Conservation (phyloP, 2,888 invertebrate genomes). For the Catonia carolina region DNA sequence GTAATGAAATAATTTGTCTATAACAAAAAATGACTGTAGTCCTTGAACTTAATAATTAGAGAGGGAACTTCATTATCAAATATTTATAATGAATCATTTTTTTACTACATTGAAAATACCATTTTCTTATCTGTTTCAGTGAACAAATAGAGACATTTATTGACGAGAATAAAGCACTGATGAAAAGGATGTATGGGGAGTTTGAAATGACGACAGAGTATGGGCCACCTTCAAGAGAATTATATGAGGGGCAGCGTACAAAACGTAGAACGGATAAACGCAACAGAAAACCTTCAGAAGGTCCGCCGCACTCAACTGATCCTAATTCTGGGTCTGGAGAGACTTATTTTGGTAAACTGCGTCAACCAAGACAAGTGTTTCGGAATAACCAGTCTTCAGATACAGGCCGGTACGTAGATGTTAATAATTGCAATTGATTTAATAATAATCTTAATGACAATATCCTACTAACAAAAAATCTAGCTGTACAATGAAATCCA, state of each 20-base stretch:
- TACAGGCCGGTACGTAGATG: conserved; percentile 46
- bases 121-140: conserved; percentile 44
- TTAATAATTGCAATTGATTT: background rate
- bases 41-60: too few species aligned
- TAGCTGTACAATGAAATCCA: too few species aligned
- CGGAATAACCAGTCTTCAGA: conserved; percentile 45
- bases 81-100: too few species aligned
- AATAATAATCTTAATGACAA: too few species aligned
- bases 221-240: conserved; percentile 46
- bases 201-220: conserved; percentile 59
- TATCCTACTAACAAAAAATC: too few species aligned
- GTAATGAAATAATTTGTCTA: too few species aligned
- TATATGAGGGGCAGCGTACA: conserved; percentile 26
- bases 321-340: conserved; percentile 44
- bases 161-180: conserved; percentile 88
- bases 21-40: too few species aligned
- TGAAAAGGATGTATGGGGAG: conserved; percentile 90
- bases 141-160: conserved; percentile 87
- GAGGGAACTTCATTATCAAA: too few species aligned
- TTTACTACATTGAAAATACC: too few species aligned
- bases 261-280: conserved; percentile 22
- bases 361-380: conserved; percentile 51
- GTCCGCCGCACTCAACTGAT: conserved; percentile 39
- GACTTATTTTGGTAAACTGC: conserved; percentile 50
- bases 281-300: conserved; percentile 6